Base-by-base conservation (phyloP, 1,140 invertebrate species). In the Drosophila punjabiensis region DNA sequence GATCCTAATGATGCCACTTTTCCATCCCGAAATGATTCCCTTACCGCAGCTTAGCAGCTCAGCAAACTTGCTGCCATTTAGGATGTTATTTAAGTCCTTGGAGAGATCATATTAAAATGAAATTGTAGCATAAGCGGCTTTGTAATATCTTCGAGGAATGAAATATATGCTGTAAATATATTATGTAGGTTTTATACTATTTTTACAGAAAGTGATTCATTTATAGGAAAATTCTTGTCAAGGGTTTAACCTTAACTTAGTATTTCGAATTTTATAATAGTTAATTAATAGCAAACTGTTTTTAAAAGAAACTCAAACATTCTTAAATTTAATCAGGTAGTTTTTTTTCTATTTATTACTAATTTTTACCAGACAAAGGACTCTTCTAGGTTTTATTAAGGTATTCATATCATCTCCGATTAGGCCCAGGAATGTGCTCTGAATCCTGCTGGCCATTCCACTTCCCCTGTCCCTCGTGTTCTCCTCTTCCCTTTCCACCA, bases 1-100 rank as follows among this genome's bases (percentile, higher is more conserved):
- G 65, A 50, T 64, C 53, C 68, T 89, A 87, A 87, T 87, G 81
- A 81, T 79, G 65, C n/a, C 58, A 73, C 55, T 62, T 58, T 53
- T 45, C 43, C 50, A 30, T 37, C 11, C 24, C 24, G 13, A 68
- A 47, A 62, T 41, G 28, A 39, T 18, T 39, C 10, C 13, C 33
- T n/a, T 18, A 18, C 9, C 35, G 32, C 24, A 43, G 55, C 33
- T 41, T 39, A 50, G 13, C 20, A 47, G 65, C 39, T 37, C 16
- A 28, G 28, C 2, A 24, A 20, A 14, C n/a, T 18, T 5, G 16
- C 28, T 32, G 8, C 9, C 14, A 37, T 60, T 24, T 13, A 28
- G 24, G 5, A 60, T 18, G 16, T 30, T 10, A 39, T 39, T 60
- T 4, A 16, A 61, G n/a, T 62, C 28, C 35, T 41, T 18, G 8